Evolutionary conservation across 2,888 invertebrate genomes (phyloP).

Genomic region (Halictus quadricinctus): DNA sequence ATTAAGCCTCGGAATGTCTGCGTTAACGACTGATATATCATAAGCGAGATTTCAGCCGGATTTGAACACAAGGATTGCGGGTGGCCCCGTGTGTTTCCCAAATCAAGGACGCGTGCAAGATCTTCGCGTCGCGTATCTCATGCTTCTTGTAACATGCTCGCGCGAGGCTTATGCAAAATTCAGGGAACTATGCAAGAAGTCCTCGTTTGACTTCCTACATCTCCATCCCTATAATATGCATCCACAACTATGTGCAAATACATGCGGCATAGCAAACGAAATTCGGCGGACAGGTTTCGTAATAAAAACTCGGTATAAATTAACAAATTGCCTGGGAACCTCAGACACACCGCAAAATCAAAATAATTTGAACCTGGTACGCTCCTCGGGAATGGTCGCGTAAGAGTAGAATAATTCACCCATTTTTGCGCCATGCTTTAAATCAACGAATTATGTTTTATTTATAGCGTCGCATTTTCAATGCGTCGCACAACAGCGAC

Average conservation of each 20-base stretch:
- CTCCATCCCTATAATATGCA: constrained; percentile 1
- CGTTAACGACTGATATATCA: constrained; percentile 13
- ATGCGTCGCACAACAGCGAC: not conserved
- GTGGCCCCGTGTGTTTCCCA: not conserved
- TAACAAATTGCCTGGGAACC: not conserved
- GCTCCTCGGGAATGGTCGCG: no score
- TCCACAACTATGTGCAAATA: not conserved
- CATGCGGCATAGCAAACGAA: not conserved
- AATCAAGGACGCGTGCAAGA: not conserved
- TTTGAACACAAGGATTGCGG: not conserved
- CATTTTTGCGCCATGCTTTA: not conserved
- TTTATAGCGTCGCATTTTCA: not conserved
- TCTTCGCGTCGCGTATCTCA: not conserved
- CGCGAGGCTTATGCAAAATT: constrained; percentile 17
- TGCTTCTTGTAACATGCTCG: not conserved
- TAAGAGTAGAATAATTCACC: no score
- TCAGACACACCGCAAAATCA: not conserved
- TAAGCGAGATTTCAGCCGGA: not conserved
- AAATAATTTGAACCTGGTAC: not conserved
- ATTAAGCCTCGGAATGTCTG: not conserved
- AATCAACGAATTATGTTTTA: not conserved
- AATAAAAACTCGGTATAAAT: not conserved
- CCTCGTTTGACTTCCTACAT: not conserved
- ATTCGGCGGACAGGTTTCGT: not conserved
- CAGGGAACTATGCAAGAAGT: not conserved